phyloP scores from a whole-genome alignment of 2,797 vertebrate genomes.

The Hypotaenidia philippensis region DNA sequence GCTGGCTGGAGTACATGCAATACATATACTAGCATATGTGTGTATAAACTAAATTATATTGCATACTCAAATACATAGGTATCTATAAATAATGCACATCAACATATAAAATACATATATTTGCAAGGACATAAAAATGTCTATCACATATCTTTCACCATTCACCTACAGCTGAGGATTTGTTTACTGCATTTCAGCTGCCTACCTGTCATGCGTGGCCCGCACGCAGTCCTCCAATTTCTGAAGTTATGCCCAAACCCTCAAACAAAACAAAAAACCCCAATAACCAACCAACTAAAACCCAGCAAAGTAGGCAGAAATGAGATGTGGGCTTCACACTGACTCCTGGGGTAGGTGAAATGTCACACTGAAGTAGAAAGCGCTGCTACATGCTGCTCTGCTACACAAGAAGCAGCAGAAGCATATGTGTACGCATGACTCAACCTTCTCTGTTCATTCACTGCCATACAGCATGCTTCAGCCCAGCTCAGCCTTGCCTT shows the following conservation, averaged over 20 bases:
- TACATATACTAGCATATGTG: neutral
- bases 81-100: neutral
- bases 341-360: neutral
- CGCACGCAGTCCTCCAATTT: neutral
- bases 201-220: too few relatives aligned
- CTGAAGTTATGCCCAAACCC: neutral
- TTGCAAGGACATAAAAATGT: neutral
- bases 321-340: fast-evolving
- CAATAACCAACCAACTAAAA: too few relatives aligned
- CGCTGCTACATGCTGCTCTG: neutral
- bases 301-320: neutral
- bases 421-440: fast-evolving
- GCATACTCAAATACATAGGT: too few relatives aligned
- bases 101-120: fast-evolving
- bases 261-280: too few relatives aligned
- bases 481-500: conserved; percentile 15
- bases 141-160: neutral
- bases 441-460: neutral
- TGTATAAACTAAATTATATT: neutral
- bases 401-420: neutral
- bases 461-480: neutral
- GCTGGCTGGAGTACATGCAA: neutral
- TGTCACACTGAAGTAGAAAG: neutral
- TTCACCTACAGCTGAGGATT: neutral
- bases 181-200: neutral